phyloP scores from a whole-genome alignment of 2,888 invertebrate genomes.

The Latheticus oryzae region DNA sequence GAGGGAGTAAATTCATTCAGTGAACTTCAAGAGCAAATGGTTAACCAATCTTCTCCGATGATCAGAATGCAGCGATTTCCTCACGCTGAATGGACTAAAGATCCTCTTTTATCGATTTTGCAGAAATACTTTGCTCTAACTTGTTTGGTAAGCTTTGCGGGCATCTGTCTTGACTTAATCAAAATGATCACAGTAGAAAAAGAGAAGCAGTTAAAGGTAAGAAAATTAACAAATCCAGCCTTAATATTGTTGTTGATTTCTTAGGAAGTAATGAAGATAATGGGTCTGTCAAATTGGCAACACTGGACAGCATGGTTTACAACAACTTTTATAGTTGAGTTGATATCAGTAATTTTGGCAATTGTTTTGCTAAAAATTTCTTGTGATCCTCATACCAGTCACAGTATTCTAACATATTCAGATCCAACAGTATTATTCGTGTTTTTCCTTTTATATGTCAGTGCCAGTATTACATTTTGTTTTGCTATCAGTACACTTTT shows the following conservation, averaged over 20 bases:
- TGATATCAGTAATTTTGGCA: slow-evolving; percentile 71
- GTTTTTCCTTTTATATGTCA: slow-evolving; percentile 77
- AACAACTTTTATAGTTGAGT: slow-evolving; percentile 76
- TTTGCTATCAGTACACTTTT: slow-evolving; percentile 86
- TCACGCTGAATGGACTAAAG: slow-evolving; percentile 77
- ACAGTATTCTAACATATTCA: slow-evolving; percentile 77
- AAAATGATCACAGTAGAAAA: slow-evolving; percentile 81
- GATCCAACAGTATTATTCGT: slow-evolving; percentile 76
- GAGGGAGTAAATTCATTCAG: slow-evolving; percentile 37
- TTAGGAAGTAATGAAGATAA: slow-evolving; percentile 88
- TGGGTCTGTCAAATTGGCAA: slow-evolving; percentile 86
- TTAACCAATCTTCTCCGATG: slow-evolving; percentile 51
- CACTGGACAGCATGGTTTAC: slow-evolving; percentile 90
- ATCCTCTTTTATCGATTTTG: slow-evolving; percentile 74
- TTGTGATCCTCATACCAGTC: slow-evolving; percentile 61
- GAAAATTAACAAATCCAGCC: too few species aligned
- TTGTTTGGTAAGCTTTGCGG: slow-evolving; percentile 84
- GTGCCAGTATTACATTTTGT: slow-evolving; percentile 79
- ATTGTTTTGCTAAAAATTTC: slow-evolving; percentile 67
- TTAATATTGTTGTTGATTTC: background rate
- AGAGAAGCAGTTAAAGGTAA: slow-evolving; percentile 79
- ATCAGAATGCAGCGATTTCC: slow-evolving; percentile 76
- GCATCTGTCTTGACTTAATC: slow-evolving; percentile 82
- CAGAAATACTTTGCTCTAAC: slow-evolving; percentile 79
- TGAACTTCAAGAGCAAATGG: slow-evolving; percentile 18